phyloP scores from a whole-genome alignment of 2,888 invertebrate genomes.

The Drosophila kambysellisi region DNA sequence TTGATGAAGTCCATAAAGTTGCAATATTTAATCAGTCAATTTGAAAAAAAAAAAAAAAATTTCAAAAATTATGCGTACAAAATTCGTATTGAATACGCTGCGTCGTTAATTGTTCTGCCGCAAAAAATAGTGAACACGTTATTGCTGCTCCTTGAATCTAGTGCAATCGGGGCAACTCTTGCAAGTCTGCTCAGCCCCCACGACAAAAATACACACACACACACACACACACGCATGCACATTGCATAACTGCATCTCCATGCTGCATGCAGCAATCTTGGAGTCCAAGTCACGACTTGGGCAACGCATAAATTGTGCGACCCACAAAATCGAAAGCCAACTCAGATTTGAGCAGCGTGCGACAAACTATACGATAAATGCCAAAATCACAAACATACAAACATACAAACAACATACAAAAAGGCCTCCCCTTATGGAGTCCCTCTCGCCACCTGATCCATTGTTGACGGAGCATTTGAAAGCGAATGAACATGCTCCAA shows the following conservation, averaged over 20 bases:
- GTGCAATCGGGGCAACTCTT: slow-evolving; percentile 55
- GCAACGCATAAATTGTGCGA: slow-evolving; percentile 74
- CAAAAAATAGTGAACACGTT: slow-evolving; percentile 41
- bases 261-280: slow-evolving; percentile 16
- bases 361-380: slow-evolving; percentile 33
- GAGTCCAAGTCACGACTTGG: slow-evolving; percentile 69
- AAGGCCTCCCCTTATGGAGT: slow-evolving; percentile 16
- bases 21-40: not conserved
- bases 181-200: slow-evolving; percentile 30
- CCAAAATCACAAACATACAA: slow-evolving; percentile 64
- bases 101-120: slow-evolving; percentile 50
- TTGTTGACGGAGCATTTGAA: slow-evolving; percentile 53
- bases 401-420: slow-evolving; percentile 56
- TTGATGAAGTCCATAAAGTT: not conserved
- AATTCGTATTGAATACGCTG: slow-evolving; percentile 13
- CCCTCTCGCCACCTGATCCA: slow-evolving; percentile 1
- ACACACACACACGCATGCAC: slow-evolving; percentile 23
- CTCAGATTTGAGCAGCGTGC: slow-evolving; percentile 46
- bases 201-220: slow-evolving; percentile 6
- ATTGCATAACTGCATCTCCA: slow-evolving; percentile 48
- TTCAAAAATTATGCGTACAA: slow-evolving; percentile 1
- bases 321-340: slow-evolving; percentile 70
- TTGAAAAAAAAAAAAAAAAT: not conserved
- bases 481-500: slow-evolving; percentile 41
- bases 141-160: slow-evolving; percentile 41